A percentile compares a stretch with the other conserved stretches of the same genome.
phyloP scores from a whole-genome alignment of 2,797 vertebrate genomes.

The Amblyopsis hoosieri region DNA sequence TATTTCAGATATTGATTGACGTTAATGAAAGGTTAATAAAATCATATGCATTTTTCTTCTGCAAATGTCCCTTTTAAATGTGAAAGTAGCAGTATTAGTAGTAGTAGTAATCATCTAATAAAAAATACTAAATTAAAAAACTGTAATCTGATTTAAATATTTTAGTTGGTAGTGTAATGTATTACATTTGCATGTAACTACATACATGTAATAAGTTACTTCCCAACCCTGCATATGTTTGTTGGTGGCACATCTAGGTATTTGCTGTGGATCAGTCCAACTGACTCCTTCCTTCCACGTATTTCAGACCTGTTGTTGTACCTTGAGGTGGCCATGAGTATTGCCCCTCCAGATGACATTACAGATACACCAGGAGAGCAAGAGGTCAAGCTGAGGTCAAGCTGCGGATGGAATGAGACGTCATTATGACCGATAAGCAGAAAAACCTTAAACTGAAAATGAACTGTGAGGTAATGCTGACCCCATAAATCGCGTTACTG shows the following conservation, averaged over 20 bases:
- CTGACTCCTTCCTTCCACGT: not conserved
- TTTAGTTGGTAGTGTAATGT: too few relatives aligned
- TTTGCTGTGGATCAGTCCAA: slow-evolving; percentile 21
- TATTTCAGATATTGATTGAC: too few relatives aligned
- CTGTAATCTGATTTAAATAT: too few relatives aligned
- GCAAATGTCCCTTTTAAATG: too few relatives aligned
- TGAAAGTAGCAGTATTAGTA: too few relatives aligned
- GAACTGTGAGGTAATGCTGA: slow-evolving; percentile 33
- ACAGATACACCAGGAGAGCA: slow-evolving; percentile 14
- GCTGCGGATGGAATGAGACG: slow-evolving; percentile 31
- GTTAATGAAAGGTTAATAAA: too few relatives aligned
- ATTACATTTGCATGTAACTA: too few relatives aligned
- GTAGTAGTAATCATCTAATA: too few relatives aligned
- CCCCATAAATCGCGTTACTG: slow-evolving; percentile 3
- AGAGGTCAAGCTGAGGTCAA: slow-evolving; percentile 45
- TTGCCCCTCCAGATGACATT: slow-evolving; percentile 12
- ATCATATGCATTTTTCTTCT: too few relatives aligned
- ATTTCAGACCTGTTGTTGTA: slow-evolving; percentile 14
- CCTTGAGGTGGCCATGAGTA: not conserved
- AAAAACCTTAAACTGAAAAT: slow-evolving; percentile 45
- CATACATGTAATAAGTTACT: too few relatives aligned
- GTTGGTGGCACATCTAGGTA: slow-evolving; percentile 18
- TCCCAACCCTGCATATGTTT: too few relatives aligned
- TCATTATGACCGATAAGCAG: slow-evolving; percentile 22
- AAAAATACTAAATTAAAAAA: too few relatives aligned